phyloP scores from a whole-genome alignment of 2,888 invertebrate species.

The Amblyteles armatorius region DNA sequence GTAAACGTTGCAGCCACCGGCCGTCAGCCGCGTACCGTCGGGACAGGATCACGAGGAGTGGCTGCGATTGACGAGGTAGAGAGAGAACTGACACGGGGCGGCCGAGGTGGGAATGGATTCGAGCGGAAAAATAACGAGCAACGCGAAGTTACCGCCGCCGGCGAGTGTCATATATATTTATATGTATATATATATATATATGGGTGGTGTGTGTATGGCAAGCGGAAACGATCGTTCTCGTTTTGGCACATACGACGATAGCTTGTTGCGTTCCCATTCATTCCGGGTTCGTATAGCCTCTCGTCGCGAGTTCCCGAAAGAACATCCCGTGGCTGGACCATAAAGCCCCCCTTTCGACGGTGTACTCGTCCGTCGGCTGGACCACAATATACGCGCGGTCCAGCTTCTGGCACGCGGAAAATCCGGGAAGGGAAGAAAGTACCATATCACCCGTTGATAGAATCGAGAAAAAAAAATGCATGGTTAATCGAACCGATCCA shows the following conservation, averaged over 20 bases:
- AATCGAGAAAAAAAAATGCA: background rate
- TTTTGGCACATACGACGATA: conserved; percentile 79
- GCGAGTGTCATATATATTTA: background rate
- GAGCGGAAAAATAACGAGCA: conserved; percentile 49
- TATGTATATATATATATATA: no score
- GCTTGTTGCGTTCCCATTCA: conserved; percentile 79
- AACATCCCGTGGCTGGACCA: conserved; percentile 57
- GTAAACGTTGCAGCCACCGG: background rate
- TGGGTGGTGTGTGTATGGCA: background rate
- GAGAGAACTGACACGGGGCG: conserved; percentile 63
- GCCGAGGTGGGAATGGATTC: conserved; percentile 58
- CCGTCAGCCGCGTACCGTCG: background rate
- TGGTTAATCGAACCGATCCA: background rate
- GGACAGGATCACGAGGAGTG: background rate
- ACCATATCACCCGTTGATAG: background rate
- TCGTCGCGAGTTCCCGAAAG: conserved; percentile 45
- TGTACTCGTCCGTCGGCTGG: conserved; percentile 56
- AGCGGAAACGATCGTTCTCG: conserved; percentile 66
- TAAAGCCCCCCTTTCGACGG: conserved; percentile 44
- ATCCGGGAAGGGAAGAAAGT: conserved; percentile 34
- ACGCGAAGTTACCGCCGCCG: background rate
- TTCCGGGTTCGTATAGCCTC: conserved; percentile 29
- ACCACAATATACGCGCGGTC: conserved; percentile 33
- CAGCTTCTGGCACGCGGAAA: conserved; percentile 52
- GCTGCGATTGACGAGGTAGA: conserved; percentile 56